Evolutionary conservation across 2,113 vertebrate genomes (phyloP).

Genomic region (Peucedramus taeniatus): DNA sequence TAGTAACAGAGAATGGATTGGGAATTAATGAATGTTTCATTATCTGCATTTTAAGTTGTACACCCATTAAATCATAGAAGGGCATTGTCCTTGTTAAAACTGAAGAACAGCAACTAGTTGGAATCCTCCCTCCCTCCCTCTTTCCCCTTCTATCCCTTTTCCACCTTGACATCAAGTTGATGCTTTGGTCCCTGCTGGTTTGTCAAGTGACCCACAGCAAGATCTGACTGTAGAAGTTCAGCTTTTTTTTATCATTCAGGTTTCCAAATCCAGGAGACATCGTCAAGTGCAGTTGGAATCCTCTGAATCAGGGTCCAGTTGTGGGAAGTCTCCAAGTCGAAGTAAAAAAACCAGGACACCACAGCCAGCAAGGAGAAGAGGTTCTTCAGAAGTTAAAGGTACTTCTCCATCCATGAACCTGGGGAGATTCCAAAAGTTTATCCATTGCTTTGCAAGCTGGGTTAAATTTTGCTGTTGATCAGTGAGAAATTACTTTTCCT

Average conservation of each 20-base stretch:
- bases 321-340: not conserved
- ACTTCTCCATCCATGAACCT: not conserved
- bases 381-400: conserved; percentile 62
- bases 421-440: not conserved
- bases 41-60: not conserved
- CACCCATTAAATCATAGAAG: not conserved
- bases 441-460: not conserved
- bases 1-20: not conserved
- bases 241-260: conserved; percentile 59
- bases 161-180: not conserved
- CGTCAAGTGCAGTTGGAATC: conserved; percentile 79
- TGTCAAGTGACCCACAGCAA: not conserved
- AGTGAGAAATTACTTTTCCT: not conserved
- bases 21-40: not conserved
- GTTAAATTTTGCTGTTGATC: not conserved
- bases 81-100: not conserved
- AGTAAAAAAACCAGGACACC: not conserved
- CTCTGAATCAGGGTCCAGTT: conserved; percentile 1
- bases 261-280: conserved; percentile 83
- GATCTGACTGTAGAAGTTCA: not conserved
- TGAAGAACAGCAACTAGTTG: not conserved
- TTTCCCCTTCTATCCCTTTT: not conserved
- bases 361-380: conserved; percentile 44
- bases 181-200: not conserved
- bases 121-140: not conserved